Percentiles rank a stretch among this genome's conserved stretches.
These are phyloP conservation scores for Dolichomitus sp. DNA, from an alignment of 2,888 invertebrate genomes.

Conservation along the genomic window DNA sequence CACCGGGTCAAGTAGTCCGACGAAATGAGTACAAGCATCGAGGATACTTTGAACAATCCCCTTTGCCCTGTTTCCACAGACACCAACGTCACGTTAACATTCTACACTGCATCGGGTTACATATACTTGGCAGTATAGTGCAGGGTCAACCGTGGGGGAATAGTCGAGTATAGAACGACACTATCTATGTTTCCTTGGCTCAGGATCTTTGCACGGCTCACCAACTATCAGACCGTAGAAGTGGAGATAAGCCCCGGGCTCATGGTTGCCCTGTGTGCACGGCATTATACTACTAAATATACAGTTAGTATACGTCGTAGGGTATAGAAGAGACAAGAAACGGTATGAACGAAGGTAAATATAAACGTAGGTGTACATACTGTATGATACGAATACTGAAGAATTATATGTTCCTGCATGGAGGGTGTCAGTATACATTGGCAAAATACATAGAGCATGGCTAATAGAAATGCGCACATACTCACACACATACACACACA, in stretches of 20 bases:
- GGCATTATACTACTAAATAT: slow-evolving; percentile 45
- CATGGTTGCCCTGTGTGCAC: slow-evolving; percentile 28
- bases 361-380: slow-evolving; percentile 53
- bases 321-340: slow-evolving; percentile 51
- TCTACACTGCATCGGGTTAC: slow-evolving; percentile 13
- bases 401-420: slow-evolving; percentile 40
- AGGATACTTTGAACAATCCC: slow-evolving; percentile 20
- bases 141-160: slow-evolving; percentile 38
- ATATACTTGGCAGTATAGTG: slow-evolving; percentile 8
- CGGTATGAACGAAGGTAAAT: slow-evolving; percentile 56
- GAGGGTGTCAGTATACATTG: slow-evolving; percentile 23
- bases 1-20: not conserved
- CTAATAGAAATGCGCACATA: slow-evolving; percentile 60
- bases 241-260: slow-evolving; percentile 55
- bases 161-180: slow-evolving; percentile 32
- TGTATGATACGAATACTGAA: slow-evolving; percentile 46
- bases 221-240: slow-evolving; percentile 51
- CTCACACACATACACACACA: slow-evolving; percentile 62
- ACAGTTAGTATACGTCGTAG: slow-evolving; percentile 29
- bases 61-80: slow-evolving; percentile 9
- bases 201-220: slow-evolving; percentile 61
- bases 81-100: slow-evolving; percentile 18
- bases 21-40: slow-evolving; percentile 36
- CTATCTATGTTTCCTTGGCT: slow-evolving; percentile 58
- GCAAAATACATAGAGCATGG: slow-evolving; percentile 16